Percentiles rank a stretch among this genome's conserved stretches.
phyloP scores from a whole-genome alignment of 2,113 vertebrate species.

The Silurus asotus region DNA sequence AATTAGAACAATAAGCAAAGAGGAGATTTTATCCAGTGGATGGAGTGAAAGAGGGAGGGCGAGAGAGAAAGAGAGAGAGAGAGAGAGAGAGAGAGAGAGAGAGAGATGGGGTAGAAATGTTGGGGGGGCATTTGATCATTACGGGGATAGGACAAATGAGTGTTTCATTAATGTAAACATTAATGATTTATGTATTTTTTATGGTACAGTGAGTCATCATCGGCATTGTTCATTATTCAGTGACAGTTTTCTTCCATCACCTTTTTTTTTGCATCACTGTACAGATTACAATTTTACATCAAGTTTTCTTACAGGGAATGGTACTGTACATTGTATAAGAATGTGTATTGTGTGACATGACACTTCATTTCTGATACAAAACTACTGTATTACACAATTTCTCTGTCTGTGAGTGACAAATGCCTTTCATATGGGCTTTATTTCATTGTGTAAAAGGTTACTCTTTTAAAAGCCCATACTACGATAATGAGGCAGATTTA shows the following conservation, averaged over 20 bases:
- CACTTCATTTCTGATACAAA: not conserved
- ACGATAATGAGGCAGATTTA: not conserved
- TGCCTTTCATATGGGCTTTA: not conserved
- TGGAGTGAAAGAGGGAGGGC: too few relatives aligned
- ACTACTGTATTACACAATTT: not conserved
- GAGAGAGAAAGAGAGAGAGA: not conserved
- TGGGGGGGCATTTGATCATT: conserved; percentile 6
- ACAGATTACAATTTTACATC: not conserved
- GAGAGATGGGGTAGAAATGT: conserved; percentile 3
- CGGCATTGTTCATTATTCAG: conserved; percentile 20
- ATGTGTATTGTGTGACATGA: not conserved
- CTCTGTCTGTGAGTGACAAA: not conserved
- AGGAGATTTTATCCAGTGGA: conserved; percentile 3
- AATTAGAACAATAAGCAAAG: not conserved
- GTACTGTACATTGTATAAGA: not conserved
- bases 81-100: not conserved
- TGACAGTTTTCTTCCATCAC: not conserved
- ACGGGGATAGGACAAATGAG: conserved; percentile 5
- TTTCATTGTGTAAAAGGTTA: not conserved
- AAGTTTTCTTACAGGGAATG: not conserved
- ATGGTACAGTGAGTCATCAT: not conserved
- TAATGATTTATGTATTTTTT: conserved; percentile 1
- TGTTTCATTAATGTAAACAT: conserved; percentile 30
- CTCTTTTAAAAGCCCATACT: not conserved
- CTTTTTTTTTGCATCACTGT: not conserved